Base-by-base conservation (phyloP, 1,140 invertebrate genomes). In the Littorina saxatilis region DNA sequence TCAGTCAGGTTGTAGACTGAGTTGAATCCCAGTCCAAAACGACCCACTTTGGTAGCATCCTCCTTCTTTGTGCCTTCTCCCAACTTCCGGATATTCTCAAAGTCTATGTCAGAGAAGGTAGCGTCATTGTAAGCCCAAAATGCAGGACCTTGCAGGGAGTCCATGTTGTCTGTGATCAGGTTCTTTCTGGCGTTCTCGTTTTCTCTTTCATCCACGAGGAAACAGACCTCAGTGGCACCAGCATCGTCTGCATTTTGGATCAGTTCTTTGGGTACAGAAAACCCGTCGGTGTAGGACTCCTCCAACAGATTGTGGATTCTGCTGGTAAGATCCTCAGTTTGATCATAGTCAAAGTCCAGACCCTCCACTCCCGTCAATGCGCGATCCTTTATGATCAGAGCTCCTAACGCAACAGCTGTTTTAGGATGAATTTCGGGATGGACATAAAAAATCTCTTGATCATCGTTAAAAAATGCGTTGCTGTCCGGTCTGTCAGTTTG, bases 161-260 rank as follows among this genome's bases (percentile, higher is more conserved):
- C 82, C 86, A 92, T 88, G 5, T 80, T 84, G 29, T 88, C 81
- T 78, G 89, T 86, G 27, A 92, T 68, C 1, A 92, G 81, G 20
- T 81, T 83, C 11, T 80, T 80, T 68, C 79, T 80, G 0, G 50
- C 47, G 74, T 90, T 78, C 55, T 83, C 77, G 72, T 88, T 87
- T 35, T 86, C 81, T 72, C 90, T 74, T 80, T 91, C 89, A 70
- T 90, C 91, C 58, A 87, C 82, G 35, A 91, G 84, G 77, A 92
- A 92, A 37, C 83, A 79, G 1, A 92, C 86, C 82, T 87, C 83
- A 23, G 87, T 89, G 2, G 91, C 90, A 35, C 85, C 86, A 43
- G 90, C 90, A 87, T 92, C 91, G 81, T 92, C 91, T 55, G 91
- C 90, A 82, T 97, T 90, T 75, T 90, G 90, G 35, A 90, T 80